phyloP scores from a whole-genome alignment of 2,797 vertebrate genomes.

The Threskiornis aethiopicus region DNA sequence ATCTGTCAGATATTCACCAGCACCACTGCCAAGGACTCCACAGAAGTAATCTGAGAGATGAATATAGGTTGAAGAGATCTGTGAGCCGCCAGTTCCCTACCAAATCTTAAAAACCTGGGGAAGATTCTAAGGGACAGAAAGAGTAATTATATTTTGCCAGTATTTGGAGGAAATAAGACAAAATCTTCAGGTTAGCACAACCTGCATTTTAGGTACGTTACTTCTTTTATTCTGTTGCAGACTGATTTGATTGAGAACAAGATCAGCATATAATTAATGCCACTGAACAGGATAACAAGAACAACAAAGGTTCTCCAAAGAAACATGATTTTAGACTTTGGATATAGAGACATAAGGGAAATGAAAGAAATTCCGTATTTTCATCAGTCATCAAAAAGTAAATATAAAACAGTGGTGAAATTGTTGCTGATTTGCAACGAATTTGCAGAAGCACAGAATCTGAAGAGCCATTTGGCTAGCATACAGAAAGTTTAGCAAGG shows the following conservation, averaged over 20 bases:
- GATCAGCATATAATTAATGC: not conserved
- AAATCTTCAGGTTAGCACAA: not conserved
- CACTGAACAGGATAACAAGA: not conserved
- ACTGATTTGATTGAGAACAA: not conserved
- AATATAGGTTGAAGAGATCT: not conserved
- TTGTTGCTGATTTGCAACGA: not conserved
- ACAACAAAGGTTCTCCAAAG: not conserved
- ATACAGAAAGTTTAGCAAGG: not conserved
- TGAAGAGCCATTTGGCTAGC: not conserved
- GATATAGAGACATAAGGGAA: not conserved
- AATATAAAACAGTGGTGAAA: not conserved
- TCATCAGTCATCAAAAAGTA: not conserved
- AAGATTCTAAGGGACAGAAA: not conserved
- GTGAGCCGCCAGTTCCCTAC: not conserved
- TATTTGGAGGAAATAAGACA: not conserved
- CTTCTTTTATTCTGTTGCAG: not conserved
- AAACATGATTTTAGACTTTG: not conserved
- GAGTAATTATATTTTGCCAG: not conserved
- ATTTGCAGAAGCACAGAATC: not conserved
- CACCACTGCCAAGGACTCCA: not conserved
- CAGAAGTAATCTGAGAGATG: not conserved
- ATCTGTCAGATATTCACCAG: not conserved
- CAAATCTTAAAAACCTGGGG: not conserved
- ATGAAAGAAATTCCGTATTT: not conserved
- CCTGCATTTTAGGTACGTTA: not conserved